Percentiles rank a stretch among this genome's conserved stretches.
These are phyloP conservation scores for Eupithecia abbreviata DNA, from an alignment of 2,888 invertebrate species.

Conservation along the genomic window DNA sequence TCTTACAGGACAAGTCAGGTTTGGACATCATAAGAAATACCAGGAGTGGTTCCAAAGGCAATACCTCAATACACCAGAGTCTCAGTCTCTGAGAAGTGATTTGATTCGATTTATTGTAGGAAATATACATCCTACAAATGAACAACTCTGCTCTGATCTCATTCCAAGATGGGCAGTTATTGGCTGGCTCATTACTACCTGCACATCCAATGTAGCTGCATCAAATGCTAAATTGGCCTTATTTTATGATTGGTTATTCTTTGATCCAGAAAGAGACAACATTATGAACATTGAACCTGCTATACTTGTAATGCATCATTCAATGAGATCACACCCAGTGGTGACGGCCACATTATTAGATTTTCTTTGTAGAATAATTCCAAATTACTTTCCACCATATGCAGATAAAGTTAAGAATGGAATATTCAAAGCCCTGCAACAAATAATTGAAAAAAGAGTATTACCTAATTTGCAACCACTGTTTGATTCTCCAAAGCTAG, in stretches of 20 bases:
- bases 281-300: constrained; percentile 98
- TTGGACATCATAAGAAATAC: constrained; percentile 95
- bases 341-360: constrained; percentile 95
- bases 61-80: constrained; percentile 95
- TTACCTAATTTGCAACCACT: constrained; percentile 92
- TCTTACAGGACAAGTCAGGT: constrained; percentile 92
- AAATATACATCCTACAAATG: constrained; percentile 96
- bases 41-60: constrained; percentile 97
- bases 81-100: constrained; percentile 95
- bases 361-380: constrained; percentile 95
- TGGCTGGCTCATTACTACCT: constrained; percentile 95
- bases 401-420: constrained; percentile 91
- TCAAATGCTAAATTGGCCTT: constrained; percentile 95
- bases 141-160: constrained; percentile 95
- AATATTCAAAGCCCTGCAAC: constrained; percentile 91
- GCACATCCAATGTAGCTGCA: constrained; percentile 94
- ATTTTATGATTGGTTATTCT: constrained; percentile 97
- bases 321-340: constrained; percentile 94
- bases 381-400: constrained; percentile 92
- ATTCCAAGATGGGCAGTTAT: constrained; percentile 98
- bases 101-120: constrained; percentile 97
- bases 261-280: constrained; percentile 94
- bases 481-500: constrained; percentile 94
- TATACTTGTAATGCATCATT: constrained; percentile 96
- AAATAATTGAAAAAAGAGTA: constrained; percentile 96